phyloP scores from a whole-genome alignment of 2,113 vertebrate species.

The Oreochromis niloticus region DNA sequence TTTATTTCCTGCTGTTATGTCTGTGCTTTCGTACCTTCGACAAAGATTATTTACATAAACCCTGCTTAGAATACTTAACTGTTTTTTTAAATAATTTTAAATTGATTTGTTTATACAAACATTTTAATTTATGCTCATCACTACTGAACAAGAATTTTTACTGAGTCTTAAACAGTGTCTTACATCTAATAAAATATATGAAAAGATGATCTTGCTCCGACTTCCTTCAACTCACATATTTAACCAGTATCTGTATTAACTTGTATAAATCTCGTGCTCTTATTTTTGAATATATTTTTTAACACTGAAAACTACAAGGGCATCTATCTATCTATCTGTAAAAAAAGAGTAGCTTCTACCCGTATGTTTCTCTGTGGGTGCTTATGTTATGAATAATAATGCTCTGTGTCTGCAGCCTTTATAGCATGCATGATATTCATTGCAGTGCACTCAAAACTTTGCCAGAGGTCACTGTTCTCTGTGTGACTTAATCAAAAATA shows the following conservation, averaged over 20 bases:
- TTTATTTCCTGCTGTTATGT: neutral
- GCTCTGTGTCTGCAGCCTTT: neutral
- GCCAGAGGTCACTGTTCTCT: neutral
- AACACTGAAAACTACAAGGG: neutral
- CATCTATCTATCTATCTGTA: no score
- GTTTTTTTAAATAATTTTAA: neutral
- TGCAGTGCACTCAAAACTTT: neutral
- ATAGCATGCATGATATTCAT: neutral
- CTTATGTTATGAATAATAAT: neutral
- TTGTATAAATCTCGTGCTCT: neutral
- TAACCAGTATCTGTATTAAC: neutral
- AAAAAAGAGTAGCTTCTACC: neutral
- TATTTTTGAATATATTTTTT: neutral
- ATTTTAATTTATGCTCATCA: slow-evolving; percentile 35
- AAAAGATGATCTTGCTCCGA: neutral
- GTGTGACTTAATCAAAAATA: neutral
- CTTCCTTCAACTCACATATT: neutral
- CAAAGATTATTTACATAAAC: neutral
- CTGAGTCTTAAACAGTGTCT: slow-evolving; percentile 39
- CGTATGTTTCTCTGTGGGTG: neutral
- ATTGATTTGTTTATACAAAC: neutral
- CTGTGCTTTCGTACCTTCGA: neutral
- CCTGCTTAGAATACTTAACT: neutral
- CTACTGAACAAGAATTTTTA: slow-evolving; percentile 37
- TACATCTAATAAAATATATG: slow-evolving; percentile 49